Evolutionary conservation across 2,113 vertebrate species (phyloP).

Genomic region (Prionailurus viverrinus): DNA sequence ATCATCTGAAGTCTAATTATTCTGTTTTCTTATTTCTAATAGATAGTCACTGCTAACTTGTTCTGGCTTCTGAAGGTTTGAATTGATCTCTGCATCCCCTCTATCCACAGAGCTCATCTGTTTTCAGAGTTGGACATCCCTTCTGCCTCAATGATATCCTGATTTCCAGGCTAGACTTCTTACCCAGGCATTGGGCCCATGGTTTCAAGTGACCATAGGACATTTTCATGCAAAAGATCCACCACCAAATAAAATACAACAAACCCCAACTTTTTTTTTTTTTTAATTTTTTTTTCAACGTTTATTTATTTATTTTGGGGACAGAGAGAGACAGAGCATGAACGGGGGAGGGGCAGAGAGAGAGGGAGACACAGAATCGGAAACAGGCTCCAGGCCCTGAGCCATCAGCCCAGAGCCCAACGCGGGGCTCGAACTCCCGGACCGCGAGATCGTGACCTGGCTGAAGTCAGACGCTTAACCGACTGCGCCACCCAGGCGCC

Average conservation of each 20-base stretch:
- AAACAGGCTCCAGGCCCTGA: no score
- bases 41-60: background rate
- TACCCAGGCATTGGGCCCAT: background rate
- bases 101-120: background rate
- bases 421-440: no score
- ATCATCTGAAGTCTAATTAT: constrained; percentile 28
- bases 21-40: constrained; percentile 7
- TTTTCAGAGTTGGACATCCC: background rate
- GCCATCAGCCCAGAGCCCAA: no score
- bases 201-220: background rate
- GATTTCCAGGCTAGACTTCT: background rate
- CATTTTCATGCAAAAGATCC: background rate
- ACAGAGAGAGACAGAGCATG: no score
- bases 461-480: no score
- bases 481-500: no score
- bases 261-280: background rate
- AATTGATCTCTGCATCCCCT: background rate
- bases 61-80: background rate
- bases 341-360: no score
- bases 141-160: background rate
- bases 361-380: no score
- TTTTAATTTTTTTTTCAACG: no score
- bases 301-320: no score
- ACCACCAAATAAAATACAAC: background rate
- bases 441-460: no score